These are phyloP conservation scores for Phyllotreta striolata DNA, from an alignment of 2,888 invertebrate genomes.

Conservation along the genomic window DNA sequence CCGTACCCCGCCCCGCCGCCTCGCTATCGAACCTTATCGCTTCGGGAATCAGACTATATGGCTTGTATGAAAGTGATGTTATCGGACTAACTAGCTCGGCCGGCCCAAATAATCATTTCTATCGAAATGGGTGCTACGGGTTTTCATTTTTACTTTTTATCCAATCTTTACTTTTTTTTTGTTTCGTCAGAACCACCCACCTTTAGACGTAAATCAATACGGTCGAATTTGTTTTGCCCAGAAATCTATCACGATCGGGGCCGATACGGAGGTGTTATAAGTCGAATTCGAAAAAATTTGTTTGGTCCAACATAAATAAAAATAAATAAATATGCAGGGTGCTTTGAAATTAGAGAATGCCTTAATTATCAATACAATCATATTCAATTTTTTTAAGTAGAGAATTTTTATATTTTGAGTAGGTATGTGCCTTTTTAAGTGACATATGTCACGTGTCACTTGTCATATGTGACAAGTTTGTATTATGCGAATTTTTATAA, in stretches of 20 bases:
- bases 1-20: slow-evolving; percentile 50
- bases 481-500: too few relatives aligned
- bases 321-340: too few relatives aligned
- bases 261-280: too few relatives aligned
- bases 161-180: slow-evolving; percentile 12
- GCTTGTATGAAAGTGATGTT: slow-evolving; percentile 64
- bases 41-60: slow-evolving; percentile 61
- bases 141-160: slow-evolving; percentile 44
- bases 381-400: too few relatives aligned
- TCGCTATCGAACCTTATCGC: slow-evolving; percentile 52
- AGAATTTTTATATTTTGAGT: too few relatives aligned
- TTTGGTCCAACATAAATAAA: too few relatives aligned
- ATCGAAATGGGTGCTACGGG: slow-evolving; percentile 55
- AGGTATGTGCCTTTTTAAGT: too few relatives aligned
- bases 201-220: slow-evolving; percentile 26
- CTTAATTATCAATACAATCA: too few relatives aligned
- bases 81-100: slow-evolving; percentile 67
- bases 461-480: too few relatives aligned
- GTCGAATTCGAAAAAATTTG: too few relatives aligned
- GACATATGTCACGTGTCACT: too few relatives aligned
- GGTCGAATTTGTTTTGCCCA: slow-evolving; percentile 13
- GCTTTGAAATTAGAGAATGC: too few relatives aligned
- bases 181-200: slow-evolving; percentile 24
- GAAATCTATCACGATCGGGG: background rate
- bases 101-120: slow-evolving; percentile 64